Evolutionary conservation across 2,797 vertebrate species (phyloP).

Genomic region (Hydrolagus colliei): DNA sequence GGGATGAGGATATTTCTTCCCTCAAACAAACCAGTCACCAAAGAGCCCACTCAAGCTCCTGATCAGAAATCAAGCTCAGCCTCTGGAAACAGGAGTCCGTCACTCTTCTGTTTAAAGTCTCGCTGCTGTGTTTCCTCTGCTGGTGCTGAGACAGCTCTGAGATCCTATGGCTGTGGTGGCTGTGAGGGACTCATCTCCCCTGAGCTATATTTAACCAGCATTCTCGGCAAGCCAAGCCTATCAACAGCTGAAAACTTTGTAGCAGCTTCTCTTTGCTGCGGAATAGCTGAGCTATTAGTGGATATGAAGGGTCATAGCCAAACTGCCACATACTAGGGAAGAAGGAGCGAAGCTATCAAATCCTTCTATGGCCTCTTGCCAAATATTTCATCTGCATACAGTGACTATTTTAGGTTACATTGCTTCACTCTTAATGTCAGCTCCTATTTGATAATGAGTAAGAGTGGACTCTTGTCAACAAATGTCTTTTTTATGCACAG

Average conservation of each 20-base stretch:
- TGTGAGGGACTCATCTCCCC: slow-evolving; percentile 58
- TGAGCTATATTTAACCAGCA: slow-evolving; percentile 90
- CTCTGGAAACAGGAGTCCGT: not conserved
- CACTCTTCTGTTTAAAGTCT: slow-evolving; percentile 14
- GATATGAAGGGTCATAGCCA: slow-evolving; percentile 23
- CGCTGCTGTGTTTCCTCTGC: slow-evolving; percentile 18
- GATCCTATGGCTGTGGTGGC: slow-evolving; percentile 59
- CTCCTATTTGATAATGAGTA: slow-evolving; percentile 20
- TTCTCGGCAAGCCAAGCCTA: slow-evolving; percentile 75
- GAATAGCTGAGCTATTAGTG: slow-evolving; percentile 80
- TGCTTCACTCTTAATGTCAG: slow-evolving; percentile 22
- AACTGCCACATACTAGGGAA: slow-evolving; percentile 27
- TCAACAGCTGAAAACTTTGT: slow-evolving; percentile 82
- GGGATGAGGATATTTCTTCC: slow-evolving; percentile 52
- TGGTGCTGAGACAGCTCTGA: slow-evolving; percentile 36
- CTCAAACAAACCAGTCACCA: slow-evolving; percentile 41
- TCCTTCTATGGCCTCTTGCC: slow-evolving; percentile 52
- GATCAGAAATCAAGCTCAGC: not conserved
- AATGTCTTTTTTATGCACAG: not conserved
- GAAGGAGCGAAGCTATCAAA: slow-evolving; percentile 43
- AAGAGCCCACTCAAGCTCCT: not conserved
- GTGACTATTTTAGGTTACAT: slow-evolving; percentile 17
- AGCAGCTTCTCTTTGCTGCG: slow-evolving; percentile 60
- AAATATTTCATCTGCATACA: slow-evolving; percentile 29
- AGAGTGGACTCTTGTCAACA: not conserved